phyloP scores from a whole-genome alignment of 2,888 invertebrate species.

The Merodon equestris region DNA sequence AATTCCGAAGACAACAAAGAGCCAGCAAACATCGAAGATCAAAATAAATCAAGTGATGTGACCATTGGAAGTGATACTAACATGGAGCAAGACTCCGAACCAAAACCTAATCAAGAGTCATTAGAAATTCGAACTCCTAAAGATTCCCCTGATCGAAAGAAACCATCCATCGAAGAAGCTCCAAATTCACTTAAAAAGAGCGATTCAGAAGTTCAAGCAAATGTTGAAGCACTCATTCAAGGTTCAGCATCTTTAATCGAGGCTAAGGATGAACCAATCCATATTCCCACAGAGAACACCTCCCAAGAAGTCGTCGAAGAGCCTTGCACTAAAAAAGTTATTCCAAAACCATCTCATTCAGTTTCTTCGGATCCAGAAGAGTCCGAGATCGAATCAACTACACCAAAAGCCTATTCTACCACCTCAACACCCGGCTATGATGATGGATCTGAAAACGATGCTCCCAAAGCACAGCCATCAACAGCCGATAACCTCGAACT shows the following conservation, averaged over 20 bases:
- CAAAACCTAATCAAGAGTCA: too few species aligned
- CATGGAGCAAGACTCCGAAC: too few species aligned
- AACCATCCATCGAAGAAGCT: too few species aligned
- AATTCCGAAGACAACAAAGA: too few species aligned
- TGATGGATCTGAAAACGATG: conserved; percentile 68
- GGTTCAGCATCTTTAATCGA: not conserved
- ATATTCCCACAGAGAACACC: conserved; percentile 38
- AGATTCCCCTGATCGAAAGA: too few species aligned
- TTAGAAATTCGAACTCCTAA: too few species aligned
- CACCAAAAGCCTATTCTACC: conserved; percentile 57
- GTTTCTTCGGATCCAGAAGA: conserved; percentile 43
- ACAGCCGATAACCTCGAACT: conserved; percentile 71
- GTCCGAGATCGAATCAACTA: conserved; percentile 63
- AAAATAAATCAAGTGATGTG: too few species aligned
- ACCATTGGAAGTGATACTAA: too few species aligned
- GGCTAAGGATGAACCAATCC: not conserved
- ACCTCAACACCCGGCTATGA: conserved; percentile 46
- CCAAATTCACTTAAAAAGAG: not conserved
- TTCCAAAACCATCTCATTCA: conserved; percentile 47
- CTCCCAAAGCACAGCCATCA: conserved; percentile 64
- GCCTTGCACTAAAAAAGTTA: conserved; percentile 69
- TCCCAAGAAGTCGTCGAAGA: conserved; percentile 68
- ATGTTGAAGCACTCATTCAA: conserved; percentile 46
- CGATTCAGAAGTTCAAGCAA: conserved; percentile 11
- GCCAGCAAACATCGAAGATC: too few species aligned